Evolutionary conservation across 1,140 invertebrate species (phyloP).

Genomic region (Augochlora pura): DNA sequence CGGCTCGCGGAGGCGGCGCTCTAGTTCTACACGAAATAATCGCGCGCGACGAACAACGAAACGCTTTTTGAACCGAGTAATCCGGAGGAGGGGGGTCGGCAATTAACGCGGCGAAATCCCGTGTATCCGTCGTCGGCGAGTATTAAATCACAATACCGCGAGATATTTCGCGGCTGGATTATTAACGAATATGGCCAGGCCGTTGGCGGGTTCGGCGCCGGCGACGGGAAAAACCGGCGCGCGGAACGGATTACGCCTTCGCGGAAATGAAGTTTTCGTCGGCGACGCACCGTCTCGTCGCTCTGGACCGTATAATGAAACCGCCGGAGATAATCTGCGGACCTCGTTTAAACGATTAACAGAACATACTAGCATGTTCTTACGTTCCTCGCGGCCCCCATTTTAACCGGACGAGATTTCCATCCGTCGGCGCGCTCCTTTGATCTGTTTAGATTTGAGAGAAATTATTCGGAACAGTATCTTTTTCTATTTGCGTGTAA

Average conservation of each 20-base stretch:
- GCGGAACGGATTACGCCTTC: conserved; percentile 27
- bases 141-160: conserved; percentile 51
- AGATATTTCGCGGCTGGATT: conserved; percentile 35
- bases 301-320: not conserved
- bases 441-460: no score
- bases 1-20: not conserved
- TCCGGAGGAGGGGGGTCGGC: conserved; percentile 10
- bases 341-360: conserved; percentile 21
- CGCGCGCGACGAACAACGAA: not conserved
- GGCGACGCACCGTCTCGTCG: not conserved
- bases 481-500: no score
- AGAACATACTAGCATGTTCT: not conserved
- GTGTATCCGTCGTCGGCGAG: conserved; percentile 18
- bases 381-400: no score
- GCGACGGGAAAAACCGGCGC: conserved; percentile 38
- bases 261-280: conserved; percentile 13
- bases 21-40: not conserved
- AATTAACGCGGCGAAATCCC: conserved; percentile 42
- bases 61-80: conserved; percentile 41
- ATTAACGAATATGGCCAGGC: conserved; percentile 32
- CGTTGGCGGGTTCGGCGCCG: not conserved
- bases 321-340: conserved; percentile 8
- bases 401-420: no score
- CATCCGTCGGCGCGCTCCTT: no score
- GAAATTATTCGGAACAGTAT: no score